Percentiles rank a stretch among this genome's conserved stretches.
Conservation (phyloP, 2,113 vertebrate genomes). For the Gobiocypris rarus region DNA sequence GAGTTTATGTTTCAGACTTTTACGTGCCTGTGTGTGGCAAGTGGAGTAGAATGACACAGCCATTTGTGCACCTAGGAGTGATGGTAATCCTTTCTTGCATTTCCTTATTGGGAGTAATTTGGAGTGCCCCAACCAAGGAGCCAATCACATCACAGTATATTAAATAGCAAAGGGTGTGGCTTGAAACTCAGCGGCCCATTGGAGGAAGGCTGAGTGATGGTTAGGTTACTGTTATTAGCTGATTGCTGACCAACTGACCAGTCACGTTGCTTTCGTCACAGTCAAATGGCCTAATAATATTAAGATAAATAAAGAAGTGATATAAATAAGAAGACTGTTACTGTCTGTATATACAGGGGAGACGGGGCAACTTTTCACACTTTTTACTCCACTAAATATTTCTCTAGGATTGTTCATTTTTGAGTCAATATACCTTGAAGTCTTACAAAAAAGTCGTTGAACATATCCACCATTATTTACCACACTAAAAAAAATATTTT, state of each 20-base stretch:
- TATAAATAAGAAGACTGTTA: conserved; percentile 29
- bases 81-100: conserved; percentile 31
- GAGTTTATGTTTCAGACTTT: conserved; percentile 30
- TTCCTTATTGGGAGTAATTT: conserved; percentile 4
- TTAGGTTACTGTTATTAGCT: conserved; percentile 13
- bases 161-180: conserved; percentile 57
- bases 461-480: neutral
- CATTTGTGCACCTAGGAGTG: conserved; percentile 54
- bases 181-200: conserved; percentile 54
- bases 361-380: neutral
- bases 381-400: neutral
- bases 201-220: conserved; percentile 27
- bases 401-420: neutral
- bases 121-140: neutral
- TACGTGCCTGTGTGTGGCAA: conserved; percentile 43
- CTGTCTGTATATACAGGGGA: neutral
- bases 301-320: conserved; percentile 1
- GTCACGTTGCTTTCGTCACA: conserved; percentile 49
- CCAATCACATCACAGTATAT: conserved; percentile 59
- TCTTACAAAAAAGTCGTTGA: neutral
- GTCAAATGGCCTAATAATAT: conserved; percentile 43
- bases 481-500: too few relatives aligned
- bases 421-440: neutral
- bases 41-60: conserved; percentile 62
- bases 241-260: conserved; percentile 51